These are phyloP conservation scores for Scaptomyza caliginosa DNA, from an alignment of 2,888 invertebrate genomes.

Conservation along the genomic window DNA sequence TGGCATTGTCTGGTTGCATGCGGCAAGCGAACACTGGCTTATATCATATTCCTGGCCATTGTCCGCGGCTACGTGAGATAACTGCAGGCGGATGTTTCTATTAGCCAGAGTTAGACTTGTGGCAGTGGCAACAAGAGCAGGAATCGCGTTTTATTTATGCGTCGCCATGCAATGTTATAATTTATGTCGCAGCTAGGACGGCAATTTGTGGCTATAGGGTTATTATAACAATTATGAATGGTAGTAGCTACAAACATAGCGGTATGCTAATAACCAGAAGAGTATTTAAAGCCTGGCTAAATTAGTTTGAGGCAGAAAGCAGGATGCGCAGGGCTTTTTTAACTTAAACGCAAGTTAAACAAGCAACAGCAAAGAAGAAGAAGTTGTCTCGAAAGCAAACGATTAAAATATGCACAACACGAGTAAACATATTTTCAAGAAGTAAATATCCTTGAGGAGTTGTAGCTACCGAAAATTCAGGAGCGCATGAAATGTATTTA, in stretches of 20 bases:
- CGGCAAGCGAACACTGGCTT: constrained; percentile 7
- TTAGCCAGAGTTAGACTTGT: constrained; percentile 35
- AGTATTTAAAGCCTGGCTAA: constrained; percentile 45
- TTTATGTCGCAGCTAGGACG: constrained; percentile 54
- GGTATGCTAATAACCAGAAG: constrained; percentile 42
- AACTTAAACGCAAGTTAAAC: constrained; percentile 74
- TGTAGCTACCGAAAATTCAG: constrained; percentile 64
- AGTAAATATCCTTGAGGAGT: constrained; percentile 82
- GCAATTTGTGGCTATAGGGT: constrained; percentile 56
- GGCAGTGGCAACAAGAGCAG: constrained; percentile 2
- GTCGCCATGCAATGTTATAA: constrained; percentile 44
- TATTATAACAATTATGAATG: constrained; percentile 48
- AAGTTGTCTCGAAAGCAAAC: constrained; percentile 75
- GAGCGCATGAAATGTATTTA: constrained; percentile 82
- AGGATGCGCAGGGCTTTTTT: constrained; percentile 60
- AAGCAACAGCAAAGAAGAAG: constrained; percentile 33
- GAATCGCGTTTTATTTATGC: constrained; percentile 57
- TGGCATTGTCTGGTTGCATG: constrained; percentile 25
- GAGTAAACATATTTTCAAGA: constrained; percentile 83
- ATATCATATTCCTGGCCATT: constrained; percentile 44
- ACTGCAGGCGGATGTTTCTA: constrained; percentile 57
- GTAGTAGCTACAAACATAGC: constrained; percentile 3
- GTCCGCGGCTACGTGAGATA: constrained; percentile 55
- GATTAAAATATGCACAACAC: constrained; percentile 84
- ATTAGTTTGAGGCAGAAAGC: constrained; percentile 28